phyloP scores from a whole-genome alignment of 2,888 invertebrate species.

The Diachrysia chrysitis region DNA sequence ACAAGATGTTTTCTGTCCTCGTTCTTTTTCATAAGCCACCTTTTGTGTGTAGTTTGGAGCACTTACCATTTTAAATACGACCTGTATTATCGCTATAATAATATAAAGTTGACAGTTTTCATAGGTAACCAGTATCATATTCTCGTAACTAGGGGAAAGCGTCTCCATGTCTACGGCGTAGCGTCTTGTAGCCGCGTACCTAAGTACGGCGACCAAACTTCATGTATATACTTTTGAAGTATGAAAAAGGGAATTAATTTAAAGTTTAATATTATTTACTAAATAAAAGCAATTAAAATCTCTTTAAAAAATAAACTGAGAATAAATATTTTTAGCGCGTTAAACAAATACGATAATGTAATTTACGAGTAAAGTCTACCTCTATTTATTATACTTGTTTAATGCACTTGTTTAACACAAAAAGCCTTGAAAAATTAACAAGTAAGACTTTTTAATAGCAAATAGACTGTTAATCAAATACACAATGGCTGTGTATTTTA shows the following conservation, averaged over 20 bases:
- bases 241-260: conserved; percentile 73
- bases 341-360: conserved; percentile 55
- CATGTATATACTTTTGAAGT: conserved; percentile 79
- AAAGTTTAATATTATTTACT: no score
- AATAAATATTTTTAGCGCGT: conserved; percentile 35
- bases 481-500: no score
- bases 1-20: no score
- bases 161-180: conserved; percentile 58
- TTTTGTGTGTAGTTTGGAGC: no score
- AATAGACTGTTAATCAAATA: no score
- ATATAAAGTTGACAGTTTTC: conserved; percentile 7
- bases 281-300: no score
- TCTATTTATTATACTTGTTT: conserved; percentile 49
- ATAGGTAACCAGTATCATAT: conserved; percentile 27
- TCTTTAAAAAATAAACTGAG: no score
- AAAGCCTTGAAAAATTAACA: no score
- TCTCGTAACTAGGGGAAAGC: conserved; percentile 21
- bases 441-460: no score
- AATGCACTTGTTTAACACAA: conserved; percentile 9
- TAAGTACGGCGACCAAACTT: conserved; percentile 73
- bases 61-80: no score
- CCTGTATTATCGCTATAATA: not conserved
- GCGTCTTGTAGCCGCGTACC: conserved; percentile 61
- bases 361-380: conserved; percentile 49
- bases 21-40: no score